Evolutionary conservation across 2,113 vertebrate species (phyloP).

Genomic region (Carollia perspicillata): DNA sequence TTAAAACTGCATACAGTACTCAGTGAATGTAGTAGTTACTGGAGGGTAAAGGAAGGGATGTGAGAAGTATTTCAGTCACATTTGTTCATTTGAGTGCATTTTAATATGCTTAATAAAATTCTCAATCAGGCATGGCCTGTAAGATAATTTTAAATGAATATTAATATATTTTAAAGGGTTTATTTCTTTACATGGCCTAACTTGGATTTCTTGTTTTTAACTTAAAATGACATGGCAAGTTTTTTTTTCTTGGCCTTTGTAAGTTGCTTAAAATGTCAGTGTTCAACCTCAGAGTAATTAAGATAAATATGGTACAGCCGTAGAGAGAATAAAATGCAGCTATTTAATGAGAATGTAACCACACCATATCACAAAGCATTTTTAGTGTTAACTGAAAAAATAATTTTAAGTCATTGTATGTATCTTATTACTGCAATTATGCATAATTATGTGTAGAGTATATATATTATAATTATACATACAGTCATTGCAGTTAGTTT

Average conservation of each 20-base stretch:
- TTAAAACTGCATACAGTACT: neutral
- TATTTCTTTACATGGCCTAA: neutral
- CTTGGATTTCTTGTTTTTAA: neutral
- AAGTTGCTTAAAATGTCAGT: neutral
- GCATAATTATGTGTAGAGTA: neutral
- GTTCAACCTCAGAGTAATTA: neutral
- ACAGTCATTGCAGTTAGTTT: neutral
- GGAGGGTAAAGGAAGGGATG: neutral
- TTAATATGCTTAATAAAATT: neutral
- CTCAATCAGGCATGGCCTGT: neutral
- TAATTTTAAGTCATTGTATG: neutral
- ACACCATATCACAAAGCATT: neutral
- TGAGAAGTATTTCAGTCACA: neutral
- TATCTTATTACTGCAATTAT: neutral
- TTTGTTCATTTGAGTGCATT: neutral
- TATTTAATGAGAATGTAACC: neutral
- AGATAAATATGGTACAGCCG: neutral
- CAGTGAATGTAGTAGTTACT: neutral
- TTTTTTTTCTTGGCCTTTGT: neutral
- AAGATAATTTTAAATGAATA: neutral
- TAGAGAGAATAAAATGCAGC: neutral
- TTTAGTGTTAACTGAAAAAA: slow-evolving; percentile 5
- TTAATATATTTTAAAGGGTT: neutral
- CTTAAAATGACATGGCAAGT: neutral
- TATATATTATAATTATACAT: neutral